Conservation (phyloP, 2,888 invertebrate species). For the Stratiomys singularior region DNA sequence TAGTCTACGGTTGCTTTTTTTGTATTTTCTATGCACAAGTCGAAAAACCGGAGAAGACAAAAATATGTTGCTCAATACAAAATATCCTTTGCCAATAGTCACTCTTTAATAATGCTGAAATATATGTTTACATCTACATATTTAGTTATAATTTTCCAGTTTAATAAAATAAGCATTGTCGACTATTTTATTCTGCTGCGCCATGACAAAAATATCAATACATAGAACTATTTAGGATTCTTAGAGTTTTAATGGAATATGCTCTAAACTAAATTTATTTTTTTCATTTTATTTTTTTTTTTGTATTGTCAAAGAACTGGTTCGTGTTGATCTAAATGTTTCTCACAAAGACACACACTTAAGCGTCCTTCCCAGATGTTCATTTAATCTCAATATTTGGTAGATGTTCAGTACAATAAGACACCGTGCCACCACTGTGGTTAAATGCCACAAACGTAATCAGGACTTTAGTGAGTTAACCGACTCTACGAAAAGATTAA, state of each 20-base stretch:
- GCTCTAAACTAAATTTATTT: background rate
- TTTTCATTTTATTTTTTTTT: background rate
- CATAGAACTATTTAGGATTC: background rate
- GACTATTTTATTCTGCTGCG: background rate
- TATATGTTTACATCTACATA: background rate
- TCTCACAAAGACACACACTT: no score
- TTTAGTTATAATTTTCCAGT: background rate
- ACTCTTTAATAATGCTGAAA: background rate
- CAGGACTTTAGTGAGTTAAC: no score
- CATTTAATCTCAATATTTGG: no score
- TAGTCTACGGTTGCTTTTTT: background rate
- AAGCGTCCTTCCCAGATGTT: no score
- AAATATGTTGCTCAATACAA: background rate
- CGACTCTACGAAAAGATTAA: no score
- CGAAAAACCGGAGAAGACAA: slow-evolving; percentile 3
- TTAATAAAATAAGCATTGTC: background rate
- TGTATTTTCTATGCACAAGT: background rate
- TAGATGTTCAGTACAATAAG: no score
- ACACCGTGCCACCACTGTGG: no score
- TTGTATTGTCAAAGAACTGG: slow-evolving; percentile 39
- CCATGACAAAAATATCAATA: background rate
- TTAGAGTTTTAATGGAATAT: background rate
- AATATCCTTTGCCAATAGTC: slow-evolving; percentile 6
- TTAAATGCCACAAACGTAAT: no score
- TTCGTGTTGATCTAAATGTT: background rate